Base-by-base conservation (phyloP, 2,888 invertebrate genomes). In the Lepidonotus clava region DNA sequence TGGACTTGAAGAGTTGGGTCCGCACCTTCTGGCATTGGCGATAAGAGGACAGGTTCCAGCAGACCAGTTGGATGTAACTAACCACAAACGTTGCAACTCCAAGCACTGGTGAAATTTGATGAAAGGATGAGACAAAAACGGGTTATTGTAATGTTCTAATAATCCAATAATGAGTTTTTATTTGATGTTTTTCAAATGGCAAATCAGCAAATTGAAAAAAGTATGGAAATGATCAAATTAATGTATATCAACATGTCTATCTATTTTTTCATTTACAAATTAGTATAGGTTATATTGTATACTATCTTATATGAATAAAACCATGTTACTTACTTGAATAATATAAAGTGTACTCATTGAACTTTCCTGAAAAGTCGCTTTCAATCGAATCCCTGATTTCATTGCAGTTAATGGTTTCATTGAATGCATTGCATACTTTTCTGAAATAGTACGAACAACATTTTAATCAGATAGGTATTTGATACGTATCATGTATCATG, bases 21-120 rank as follows among this genome's bases (percentile, higher is more conserved):
- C 95, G 91, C 28, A 95, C 93, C 36, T 93, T 91, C 85, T 94
- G 93, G 0, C 94, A 92, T 92, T 96, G 95, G 86, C 94, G 90
- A 88, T 95, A 94, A 8, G 94, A 93, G 0, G 94, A 92, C 2
- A 91, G 90, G 89, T 93, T 91, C 94, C 94, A 95, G 88, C 93
- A 93, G 4, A 91, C 88, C 8, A 95, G 92, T 91, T 95, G 92
- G 8, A 91, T 80, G 88, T 94, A 94, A 0, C 92, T 93, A 18
- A 92, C 66, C 8, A 93, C 87, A 14, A 93, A 83, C 14, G 92
- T 92, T 83, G 89, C 91, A 85, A 88, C 87, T 24, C 92, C 93
- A 85, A 93, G 92, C 56, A 87, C 93, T 93, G 88, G 34, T 88
- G 87, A 53, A 80, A n/a, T n/a, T n/a, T n/a, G n/a, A n/a, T n/a